phyloP scores from a whole-genome alignment of 2,797 vertebrate species.

The Microctenopoma steveboyesi region DNA sequence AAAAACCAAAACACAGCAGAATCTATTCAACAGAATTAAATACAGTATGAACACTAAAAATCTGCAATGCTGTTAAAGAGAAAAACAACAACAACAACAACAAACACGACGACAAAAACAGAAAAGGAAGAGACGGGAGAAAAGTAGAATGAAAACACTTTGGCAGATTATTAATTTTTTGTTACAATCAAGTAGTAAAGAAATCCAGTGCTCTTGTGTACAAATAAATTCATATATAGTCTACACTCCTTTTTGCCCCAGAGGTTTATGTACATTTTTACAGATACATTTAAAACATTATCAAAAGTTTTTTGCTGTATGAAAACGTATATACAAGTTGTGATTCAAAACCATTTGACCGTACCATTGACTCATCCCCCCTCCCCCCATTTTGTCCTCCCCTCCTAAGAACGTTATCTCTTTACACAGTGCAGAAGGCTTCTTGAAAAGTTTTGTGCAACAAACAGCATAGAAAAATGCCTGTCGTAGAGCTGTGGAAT shows the following conservation, averaged over 20 bases:
- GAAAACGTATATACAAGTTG: conserved; percentile 88
- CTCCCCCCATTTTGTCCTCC: conserved; percentile 30
- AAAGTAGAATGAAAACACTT: conserved; percentile 83
- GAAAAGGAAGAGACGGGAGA: conserved; percentile 51
- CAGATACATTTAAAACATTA: conserved; percentile 89
- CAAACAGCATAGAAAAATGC: conserved; percentile 86
- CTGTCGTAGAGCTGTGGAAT: conserved; percentile 77
- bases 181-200: conserved; percentile 91
- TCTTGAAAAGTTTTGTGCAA: conserved; percentile 88
- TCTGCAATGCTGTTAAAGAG: conserved; percentile 82
- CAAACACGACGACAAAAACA: conserved; percentile 35
- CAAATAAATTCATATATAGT: conserved; percentile 87
- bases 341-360: conserved; percentile 83
- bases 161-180: conserved; percentile 89
- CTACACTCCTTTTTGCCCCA: conserved; percentile 80
- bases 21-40: conserved; percentile 83
- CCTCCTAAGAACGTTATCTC: conserved; percentile 73
- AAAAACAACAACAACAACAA: conserved; percentile 41
- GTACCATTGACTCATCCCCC: conserved; percentile 57
- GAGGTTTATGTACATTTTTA: conserved; percentile 85
- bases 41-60: conserved; percentile 78
- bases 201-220: conserved; percentile 87
- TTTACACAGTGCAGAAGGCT: conserved; percentile 91
- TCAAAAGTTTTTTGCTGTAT: conserved; percentile 86
- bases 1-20: conserved; percentile 53